These are phyloP conservation scores for Brachyptera putata DNA, from an alignment of 2,888 invertebrate genomes.

Conservation along the genomic window DNA sequence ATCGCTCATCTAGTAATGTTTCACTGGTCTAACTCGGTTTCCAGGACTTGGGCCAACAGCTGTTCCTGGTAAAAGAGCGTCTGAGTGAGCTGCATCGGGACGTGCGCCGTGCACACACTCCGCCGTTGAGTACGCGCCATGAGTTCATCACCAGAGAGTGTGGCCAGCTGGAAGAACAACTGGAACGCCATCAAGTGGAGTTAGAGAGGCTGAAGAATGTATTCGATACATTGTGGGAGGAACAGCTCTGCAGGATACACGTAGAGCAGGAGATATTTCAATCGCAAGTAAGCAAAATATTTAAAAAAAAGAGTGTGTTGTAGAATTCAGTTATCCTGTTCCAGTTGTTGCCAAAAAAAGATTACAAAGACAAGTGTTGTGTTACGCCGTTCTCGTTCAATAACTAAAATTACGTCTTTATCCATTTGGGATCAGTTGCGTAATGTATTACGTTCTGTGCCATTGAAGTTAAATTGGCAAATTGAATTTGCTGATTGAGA, in stretches of 20 bases:
- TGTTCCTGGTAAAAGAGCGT: slow-evolving; percentile 58
- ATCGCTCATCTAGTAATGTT: too few relatives aligned
- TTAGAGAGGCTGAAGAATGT: slow-evolving; percentile 55
- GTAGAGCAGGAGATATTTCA: slow-evolving; percentile 66
- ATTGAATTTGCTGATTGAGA: too few relatives aligned
- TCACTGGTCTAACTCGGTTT: slow-evolving; percentile 3
- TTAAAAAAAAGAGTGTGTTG: neutral
- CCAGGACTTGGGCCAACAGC: slow-evolving; percentile 58
- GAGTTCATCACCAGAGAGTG: slow-evolving; percentile 57
- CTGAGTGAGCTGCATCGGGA: slow-evolving; percentile 67
- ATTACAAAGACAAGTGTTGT: too few relatives aligned
- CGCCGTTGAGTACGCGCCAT: slow-evolving; percentile 47
- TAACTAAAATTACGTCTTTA: too few relatives aligned
- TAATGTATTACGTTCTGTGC: too few relatives aligned
- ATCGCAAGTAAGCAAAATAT: slow-evolving; percentile 50
- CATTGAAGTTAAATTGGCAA: too few relatives aligned
- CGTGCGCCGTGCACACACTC: slow-evolving; percentile 54
- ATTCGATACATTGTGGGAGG: slow-evolving; percentile 67
- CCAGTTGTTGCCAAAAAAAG: too few relatives aligned
- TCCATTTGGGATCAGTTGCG: too few relatives aligned
- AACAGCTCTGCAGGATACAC: slow-evolving; percentile 63
- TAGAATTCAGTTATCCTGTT: neutral
- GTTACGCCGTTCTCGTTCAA: too few relatives aligned
- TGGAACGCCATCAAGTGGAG: slow-evolving; percentile 58
- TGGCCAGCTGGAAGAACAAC: slow-evolving; percentile 54